phyloP scores from a whole-genome alignment of 2,113 vertebrate species.

The Proteles cristata region DNA sequence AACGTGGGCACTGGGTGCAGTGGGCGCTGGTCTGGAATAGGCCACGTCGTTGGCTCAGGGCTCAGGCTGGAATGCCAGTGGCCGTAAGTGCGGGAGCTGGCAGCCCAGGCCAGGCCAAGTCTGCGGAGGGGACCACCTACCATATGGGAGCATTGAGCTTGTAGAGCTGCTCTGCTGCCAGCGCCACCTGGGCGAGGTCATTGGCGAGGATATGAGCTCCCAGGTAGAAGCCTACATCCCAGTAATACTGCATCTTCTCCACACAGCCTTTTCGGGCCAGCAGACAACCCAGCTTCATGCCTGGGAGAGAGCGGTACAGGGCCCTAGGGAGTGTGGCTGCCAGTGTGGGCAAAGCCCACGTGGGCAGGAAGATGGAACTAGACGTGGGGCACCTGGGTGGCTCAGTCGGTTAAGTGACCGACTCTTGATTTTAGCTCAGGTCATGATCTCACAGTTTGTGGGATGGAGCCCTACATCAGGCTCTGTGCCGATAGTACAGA shows the following conservation, averaged over 20 bases:
- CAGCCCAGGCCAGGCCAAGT: neutral
- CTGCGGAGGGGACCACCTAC: conserved; percentile 80
- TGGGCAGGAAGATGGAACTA: neutral
- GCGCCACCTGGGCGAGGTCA: conserved; percentile 90
- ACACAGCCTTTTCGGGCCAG: conserved; percentile 92
- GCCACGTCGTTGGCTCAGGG: neutral
- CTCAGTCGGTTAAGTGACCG: neutral
- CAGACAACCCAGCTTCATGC: conserved; percentile 92
- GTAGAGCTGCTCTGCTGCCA: conserved; percentile 94
- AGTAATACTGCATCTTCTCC: conserved; percentile 95
- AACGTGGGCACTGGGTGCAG: neutral
- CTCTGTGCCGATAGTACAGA: neutral
- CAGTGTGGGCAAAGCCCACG: neutral
- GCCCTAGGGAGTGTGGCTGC: neutral
- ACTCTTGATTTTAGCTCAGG: neutral
- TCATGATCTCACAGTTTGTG: neutral
- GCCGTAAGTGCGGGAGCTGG: neutral
- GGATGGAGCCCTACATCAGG: neutral
- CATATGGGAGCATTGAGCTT: conserved; percentile 92
- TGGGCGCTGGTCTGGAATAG: neutral
- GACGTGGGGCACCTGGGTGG: neutral
- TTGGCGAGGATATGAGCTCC: conserved; percentile 92
- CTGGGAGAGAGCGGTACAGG: conserved; percentile 75
- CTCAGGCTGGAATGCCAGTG: neutral
- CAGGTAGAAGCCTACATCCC: conserved; percentile 96